phyloP scores from a whole-genome alignment of 2,888 invertebrate species.

The Acronicta alni region DNA sequence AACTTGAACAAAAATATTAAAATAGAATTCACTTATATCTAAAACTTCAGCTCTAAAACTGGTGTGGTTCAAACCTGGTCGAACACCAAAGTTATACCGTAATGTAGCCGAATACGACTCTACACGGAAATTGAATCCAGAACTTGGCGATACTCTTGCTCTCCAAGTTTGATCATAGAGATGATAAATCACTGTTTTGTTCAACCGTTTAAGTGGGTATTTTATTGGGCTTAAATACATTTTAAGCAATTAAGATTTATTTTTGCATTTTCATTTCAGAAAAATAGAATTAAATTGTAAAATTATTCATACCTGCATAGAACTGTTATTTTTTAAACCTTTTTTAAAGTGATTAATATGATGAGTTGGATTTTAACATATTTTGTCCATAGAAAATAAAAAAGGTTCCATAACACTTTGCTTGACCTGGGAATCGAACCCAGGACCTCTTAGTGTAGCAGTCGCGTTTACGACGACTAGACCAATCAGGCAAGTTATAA shows the following conservation, averaged over 20 bases:
- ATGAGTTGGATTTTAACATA: too few species aligned
- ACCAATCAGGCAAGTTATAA: too few species aligned
- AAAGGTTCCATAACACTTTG: too few species aligned
- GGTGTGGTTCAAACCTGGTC: constrained; percentile 44
- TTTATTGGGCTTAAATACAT: neutral
- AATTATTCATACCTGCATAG: too few species aligned
- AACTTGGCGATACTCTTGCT: constrained; percentile 57
- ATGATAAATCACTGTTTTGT: constrained; percentile 54
- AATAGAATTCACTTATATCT: constrained; percentile 33
- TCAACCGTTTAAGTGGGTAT: constrained; percentile 19
- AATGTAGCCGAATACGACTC: constrained; percentile 65
- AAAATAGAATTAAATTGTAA: too few species aligned
- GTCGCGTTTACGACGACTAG: too few species aligned
- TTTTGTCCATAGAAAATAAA: too few species aligned
- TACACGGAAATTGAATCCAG: constrained; percentile 73
- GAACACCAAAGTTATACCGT: constrained; percentile 67
- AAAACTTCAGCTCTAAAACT: constrained; percentile 26
- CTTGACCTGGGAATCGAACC: too few species aligned
- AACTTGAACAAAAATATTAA: constrained; percentile 32
- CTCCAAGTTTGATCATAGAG: constrained; percentile 49
- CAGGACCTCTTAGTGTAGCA: too few species aligned
- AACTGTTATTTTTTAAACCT: too few species aligned
- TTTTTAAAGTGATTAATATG: too few species aligned
- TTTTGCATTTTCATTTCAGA: too few species aligned
- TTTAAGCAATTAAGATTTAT: neutral